Conservation (phyloP, 2,797 vertebrate species). For the Macrochelys suwanniensis region DNA sequence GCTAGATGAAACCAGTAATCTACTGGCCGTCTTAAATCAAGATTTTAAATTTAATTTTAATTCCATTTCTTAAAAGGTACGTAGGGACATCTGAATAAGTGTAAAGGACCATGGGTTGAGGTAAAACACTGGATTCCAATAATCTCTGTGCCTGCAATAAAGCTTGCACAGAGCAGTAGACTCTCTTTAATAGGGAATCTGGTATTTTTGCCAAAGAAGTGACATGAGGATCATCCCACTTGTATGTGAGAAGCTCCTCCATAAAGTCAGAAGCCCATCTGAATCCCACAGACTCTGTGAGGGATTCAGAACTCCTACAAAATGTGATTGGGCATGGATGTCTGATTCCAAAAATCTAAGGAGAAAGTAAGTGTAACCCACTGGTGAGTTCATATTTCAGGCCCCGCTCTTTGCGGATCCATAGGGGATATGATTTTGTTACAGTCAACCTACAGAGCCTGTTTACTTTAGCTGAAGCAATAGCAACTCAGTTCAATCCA, state of each 20-base stretch:
- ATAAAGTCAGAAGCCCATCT: not conserved
- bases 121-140: not conserved
- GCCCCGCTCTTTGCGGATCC: not conserved
- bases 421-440: not conserved
- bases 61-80: not conserved
- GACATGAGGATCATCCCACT: fast-evolving
- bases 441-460: not conserved
- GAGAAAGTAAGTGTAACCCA: not conserved
- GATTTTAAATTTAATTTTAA: not conserved
- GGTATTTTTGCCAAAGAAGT: not conserved
- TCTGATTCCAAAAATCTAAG: not conserved
- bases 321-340: not conserved
- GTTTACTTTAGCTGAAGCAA: not conserved
- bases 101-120: not conserved
- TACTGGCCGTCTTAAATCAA: not conserved
- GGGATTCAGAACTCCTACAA: not conserved
- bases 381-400: not conserved
- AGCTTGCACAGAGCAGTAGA: not conserved
- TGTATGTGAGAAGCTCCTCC: not conserved
- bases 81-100: not conserved
- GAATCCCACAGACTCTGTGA: not conserved
- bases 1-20: not conserved
- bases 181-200: not conserved
- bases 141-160: not conserved
- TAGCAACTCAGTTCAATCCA: not conserved